Evolutionary conservation across 2,888 invertebrate genomes (phyloP).

Genomic region (Tridacna crocea): DNA sequence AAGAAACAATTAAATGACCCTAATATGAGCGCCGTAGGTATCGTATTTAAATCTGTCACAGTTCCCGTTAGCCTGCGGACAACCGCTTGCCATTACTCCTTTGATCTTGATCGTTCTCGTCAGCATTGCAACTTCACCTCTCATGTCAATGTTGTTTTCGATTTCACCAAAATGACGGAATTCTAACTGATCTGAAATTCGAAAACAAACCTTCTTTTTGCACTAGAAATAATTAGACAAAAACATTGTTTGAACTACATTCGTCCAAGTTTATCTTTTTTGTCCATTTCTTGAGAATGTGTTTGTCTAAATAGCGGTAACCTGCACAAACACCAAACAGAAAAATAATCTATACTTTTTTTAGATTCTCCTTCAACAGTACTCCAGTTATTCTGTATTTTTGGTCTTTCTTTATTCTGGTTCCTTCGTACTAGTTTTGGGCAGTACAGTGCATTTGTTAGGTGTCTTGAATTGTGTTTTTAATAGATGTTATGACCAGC

Average conservation of each 20-base stretch:
- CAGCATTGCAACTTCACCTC: constrained; percentile 50
- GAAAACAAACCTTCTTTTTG: background rate
- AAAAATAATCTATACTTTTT: no score
- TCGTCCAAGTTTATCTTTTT: background rate
- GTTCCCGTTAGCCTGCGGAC: constrained; percentile 45
- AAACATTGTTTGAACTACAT: background rate
- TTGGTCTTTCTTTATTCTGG: no score
- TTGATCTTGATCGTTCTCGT: constrained; percentile 46
- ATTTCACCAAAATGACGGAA: constrained; percentile 54
- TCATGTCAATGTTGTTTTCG: constrained; percentile 50
- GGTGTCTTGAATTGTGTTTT: no score
- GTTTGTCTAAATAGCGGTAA: background rate
- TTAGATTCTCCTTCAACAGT: no score
- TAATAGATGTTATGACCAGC: no score
- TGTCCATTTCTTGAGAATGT: background rate
- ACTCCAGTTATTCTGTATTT: no score
- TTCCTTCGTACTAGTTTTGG: no score
- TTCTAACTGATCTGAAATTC: constrained; percentile 35
- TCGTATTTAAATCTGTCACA: constrained; percentile 26
- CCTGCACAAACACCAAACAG: no score
- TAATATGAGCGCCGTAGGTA: constrained; percentile 46
- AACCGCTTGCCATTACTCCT: constrained; percentile 33
- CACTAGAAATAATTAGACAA: background rate
- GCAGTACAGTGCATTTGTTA: no score
- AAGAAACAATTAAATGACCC: constrained; percentile 16